phyloP scores from a whole-genome alignment of 1,140 invertebrate species.

The Drosophila sulfurigaster region DNA sequence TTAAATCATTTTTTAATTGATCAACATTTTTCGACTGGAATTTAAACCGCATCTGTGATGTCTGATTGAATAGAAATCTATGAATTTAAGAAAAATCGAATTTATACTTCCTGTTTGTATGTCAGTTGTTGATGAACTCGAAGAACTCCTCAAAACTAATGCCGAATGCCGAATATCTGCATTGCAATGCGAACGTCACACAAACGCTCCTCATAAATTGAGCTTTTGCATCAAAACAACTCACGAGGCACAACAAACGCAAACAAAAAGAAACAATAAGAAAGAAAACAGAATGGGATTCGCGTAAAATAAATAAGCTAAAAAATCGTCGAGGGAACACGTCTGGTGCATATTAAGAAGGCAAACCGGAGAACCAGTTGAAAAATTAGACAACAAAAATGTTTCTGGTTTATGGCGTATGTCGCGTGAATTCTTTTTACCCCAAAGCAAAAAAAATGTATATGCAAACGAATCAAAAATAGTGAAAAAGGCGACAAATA shows the following conservation, averaged over 20 bases:
- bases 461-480: constrained; percentile 15
- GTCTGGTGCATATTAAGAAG: constrained; percentile 66
- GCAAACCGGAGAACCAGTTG: constrained; percentile 58
- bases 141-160: constrained; percentile 3
- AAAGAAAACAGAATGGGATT: constrained; percentile 13
- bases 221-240: constrained; percentile 48
- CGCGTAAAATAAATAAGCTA: constrained; percentile 26
- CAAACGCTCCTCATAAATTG: constrained; percentile 35
- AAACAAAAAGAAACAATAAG: constrained; percentile 13
- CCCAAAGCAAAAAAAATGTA: constrained; percentile 1
- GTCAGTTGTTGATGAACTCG: neutral
- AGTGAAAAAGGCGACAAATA: constrained; percentile 3
- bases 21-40: no score
- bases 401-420: constrained; percentile 67
- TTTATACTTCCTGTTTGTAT: neutral
- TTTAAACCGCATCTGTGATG: no score
- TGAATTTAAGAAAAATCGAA: neutral
- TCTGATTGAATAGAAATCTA: neutral
- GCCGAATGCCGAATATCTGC: neutral
- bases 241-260: constrained; percentile 17
- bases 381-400: constrained; percentile 66
- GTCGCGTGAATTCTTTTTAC: constrained; percentile 65
- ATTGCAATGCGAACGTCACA: constrained; percentile 7
- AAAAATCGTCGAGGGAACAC: constrained; percentile 24
- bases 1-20: no score